These are phyloP conservation scores for Pseudomugil gertrudae DNA, from an alignment of 2,797 vertebrate species.

Conservation along the genomic window DNA sequence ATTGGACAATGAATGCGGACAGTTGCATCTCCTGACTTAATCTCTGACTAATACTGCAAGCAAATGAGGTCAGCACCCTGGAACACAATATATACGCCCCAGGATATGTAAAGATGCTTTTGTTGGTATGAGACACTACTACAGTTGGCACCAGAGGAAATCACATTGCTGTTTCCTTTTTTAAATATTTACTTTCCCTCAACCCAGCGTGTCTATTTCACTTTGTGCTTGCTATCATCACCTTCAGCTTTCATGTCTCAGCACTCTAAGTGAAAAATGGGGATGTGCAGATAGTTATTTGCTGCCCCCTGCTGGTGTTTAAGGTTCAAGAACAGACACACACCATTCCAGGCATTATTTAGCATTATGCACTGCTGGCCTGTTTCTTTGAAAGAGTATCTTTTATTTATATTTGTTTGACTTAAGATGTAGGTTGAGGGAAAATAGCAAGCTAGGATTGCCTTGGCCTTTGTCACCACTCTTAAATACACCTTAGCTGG, in stretches of 20 bases:
- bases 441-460: neutral
- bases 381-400: constrained; percentile 15
- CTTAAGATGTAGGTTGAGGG: neutral
- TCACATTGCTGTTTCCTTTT: constrained; percentile 4
- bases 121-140: constrained; percentile 4
- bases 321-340: neutral
- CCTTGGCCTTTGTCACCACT: neutral
- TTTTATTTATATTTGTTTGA: constrained; percentile 3
- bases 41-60: constrained; percentile 36
- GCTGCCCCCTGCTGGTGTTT: constrained; percentile 71
- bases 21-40: constrained; percentile 38
- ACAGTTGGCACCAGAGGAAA: neutral
- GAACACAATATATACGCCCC: constrained; percentile 10
- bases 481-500: neutral
- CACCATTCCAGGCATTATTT: neutral
- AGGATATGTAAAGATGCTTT: constrained; percentile 11
- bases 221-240: neutral
- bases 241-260: neutral
- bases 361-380: neutral
- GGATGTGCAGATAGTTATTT: constrained; percentile 38
- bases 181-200: constrained; percentile 11
- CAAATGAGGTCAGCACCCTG: constrained; percentile 50
- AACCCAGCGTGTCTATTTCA: neutral
- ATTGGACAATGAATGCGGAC: constrained; percentile 25
- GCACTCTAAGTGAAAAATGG: neutral